These are phyloP conservation scores for Rhopalosiphum maidis DNA, from an alignment of 1,140 invertebrate species.

Conservation along the genomic window DNA sequence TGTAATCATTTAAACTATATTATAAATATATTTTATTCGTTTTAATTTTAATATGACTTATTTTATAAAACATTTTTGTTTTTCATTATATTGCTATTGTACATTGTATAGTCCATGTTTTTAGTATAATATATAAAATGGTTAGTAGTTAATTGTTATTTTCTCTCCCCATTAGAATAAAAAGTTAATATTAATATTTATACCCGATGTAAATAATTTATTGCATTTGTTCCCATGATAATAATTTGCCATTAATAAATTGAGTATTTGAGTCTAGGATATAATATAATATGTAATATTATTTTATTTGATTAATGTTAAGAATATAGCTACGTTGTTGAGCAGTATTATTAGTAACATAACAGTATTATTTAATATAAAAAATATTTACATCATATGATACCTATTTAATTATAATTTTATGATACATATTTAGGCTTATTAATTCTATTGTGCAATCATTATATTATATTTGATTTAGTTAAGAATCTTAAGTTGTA, in stretches of 20 bases:
- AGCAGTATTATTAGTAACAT: constrained; percentile 45
- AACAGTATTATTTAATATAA: constrained; percentile 44
- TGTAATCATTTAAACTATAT: not conserved
- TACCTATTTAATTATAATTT: not conserved
- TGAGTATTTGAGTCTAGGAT: not conserved
- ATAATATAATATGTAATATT: not conserved
- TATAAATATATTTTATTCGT: too few relatives aligned
- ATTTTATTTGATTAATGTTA: not conserved
- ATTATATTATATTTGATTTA: not conserved
- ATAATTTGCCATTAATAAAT: constrained; percentile 8
- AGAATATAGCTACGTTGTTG: not conserved
- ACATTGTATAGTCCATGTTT: not conserved
- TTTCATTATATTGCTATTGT: not conserved
- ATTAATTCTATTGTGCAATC: constrained; percentile 35
- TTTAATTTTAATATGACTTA: not conserved
- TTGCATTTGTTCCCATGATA: not conserved
- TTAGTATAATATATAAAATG: not conserved
- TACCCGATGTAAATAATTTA: not conserved
- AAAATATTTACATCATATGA: not conserved
- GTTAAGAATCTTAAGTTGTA: not conserved
- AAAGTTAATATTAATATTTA: not conserved
- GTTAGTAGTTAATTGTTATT: not conserved
- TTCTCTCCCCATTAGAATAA: not conserved
- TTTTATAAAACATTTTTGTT: not conserved
- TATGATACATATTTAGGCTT: constrained; percentile 35